Percentiles rank a stretch among this genome's conserved stretches.
Conservation (phyloP, 2,888 invertebrate species). For the Netelia inedita region DNA sequence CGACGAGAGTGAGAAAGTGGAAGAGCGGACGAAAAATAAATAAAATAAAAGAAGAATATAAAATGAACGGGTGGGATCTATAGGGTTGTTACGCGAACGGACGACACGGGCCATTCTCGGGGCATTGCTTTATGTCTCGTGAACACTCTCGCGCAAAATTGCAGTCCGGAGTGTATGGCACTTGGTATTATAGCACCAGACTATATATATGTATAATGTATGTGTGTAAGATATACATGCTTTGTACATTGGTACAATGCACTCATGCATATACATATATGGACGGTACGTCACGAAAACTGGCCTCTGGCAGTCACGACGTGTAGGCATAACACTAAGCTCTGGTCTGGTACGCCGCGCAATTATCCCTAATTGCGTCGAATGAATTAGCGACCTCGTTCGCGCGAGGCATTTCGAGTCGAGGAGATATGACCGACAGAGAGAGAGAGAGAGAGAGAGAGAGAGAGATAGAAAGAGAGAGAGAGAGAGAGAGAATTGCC, state of each 20-base stretch:
- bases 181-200: conserved; percentile 22
- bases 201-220: conserved; percentile 2
- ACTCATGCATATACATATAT: background rate
- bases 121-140: conserved; percentile 58
- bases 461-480: background rate
- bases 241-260: conserved; percentile 13
- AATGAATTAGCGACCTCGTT: conserved; percentile 76
- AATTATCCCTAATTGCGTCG: conserved; percentile 77
- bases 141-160: conserved; percentile 18
- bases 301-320: conserved; percentile 29
- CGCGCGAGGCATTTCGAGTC: conserved; percentile 67
- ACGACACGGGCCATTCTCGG: conserved; percentile 58
- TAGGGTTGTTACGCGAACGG: conserved; percentile 35
- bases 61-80: conserved; percentile 1
- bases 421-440: conserved; percentile 36
- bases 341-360: conserved; percentile 69
- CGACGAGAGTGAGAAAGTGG: conserved; percentile 40
- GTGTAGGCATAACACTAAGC: conserved; percentile 53
- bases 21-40: conserved; percentile 13
- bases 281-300: conserved; percentile 38
- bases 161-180: conserved; percentile 27
- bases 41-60: too few species aligned
- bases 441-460: conserved; percentile 3
- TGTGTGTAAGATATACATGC: background rate
- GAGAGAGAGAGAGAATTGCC: conserved; percentile 8